Evolutionary conservation across 2,888 invertebrate genomes (phyloP).

Genomic region (Caenorhabditis japonica): DNA sequence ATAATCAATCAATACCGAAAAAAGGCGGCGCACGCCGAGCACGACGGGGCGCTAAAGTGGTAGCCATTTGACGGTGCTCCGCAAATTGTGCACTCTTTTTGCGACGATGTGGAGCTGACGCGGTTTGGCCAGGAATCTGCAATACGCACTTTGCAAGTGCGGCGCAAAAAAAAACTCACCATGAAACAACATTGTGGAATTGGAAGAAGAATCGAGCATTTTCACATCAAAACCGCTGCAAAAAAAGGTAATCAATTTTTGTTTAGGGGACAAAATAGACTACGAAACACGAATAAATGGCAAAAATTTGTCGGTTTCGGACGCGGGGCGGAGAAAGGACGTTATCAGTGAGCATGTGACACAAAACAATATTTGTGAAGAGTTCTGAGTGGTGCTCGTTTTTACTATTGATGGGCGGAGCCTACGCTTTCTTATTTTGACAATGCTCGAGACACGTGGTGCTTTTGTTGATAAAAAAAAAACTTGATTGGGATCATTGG

Average conservation of each 20-base stretch:
- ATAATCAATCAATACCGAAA: constrained; percentile 39
- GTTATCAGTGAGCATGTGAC: not conserved
- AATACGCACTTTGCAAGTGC: not conserved
- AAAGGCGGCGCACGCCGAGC: constrained; percentile 68
- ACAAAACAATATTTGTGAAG: too few species aligned
- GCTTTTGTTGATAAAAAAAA: too few species aligned
- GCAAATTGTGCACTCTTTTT: constrained; percentile 59
- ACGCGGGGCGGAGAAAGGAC: not conserved
- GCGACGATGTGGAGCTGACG: constrained; percentile 1
- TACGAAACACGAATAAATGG: not conserved
- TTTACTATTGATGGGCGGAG: too few species aligned
- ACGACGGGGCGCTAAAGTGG: constrained; percentile 65
- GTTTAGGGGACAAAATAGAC: constrained; percentile 33
- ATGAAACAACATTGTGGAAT: constrained; percentile 6
- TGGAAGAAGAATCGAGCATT: not conserved
- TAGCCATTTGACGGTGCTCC: constrained; percentile 67
- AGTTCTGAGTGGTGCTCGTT: too few species aligned
- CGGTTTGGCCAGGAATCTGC: constrained; percentile 7
- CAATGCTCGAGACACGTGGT: too few species aligned
- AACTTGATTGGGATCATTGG: too few species aligned
- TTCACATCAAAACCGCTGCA: too few species aligned
- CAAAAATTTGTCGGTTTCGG: not conserved
- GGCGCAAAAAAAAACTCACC: not conserved
- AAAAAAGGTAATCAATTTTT: too few species aligned
- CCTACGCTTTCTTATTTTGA: too few species aligned